A percentile compares a stretch with the other conserved stretches of the same genome.
Conservation (phyloP, 2,888 invertebrate species). For the Drosophila quinaria region DNA sequence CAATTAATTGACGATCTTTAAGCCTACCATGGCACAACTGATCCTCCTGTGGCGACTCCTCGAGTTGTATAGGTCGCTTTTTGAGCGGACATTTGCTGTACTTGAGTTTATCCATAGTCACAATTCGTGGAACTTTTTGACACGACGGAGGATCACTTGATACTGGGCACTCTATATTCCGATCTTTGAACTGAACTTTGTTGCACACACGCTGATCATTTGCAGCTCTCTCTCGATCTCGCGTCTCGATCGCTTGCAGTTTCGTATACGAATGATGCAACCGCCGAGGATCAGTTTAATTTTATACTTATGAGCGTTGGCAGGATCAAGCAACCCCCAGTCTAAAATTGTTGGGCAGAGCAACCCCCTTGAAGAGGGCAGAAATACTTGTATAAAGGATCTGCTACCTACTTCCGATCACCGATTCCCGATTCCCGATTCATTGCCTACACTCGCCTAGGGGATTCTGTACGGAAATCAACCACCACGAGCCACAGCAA, state of each 20-base stretch:
- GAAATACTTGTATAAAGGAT: conserved; percentile 38
- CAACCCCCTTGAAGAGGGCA: conserved; percentile 67
- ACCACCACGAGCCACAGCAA: conserved; percentile 74
- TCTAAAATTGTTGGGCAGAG: conserved; percentile 21
- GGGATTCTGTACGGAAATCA: conserved; percentile 64
- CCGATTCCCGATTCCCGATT: conserved; percentile 31
- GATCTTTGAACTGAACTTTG: conserved; percentile 30
- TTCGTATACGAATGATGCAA: conserved; percentile 83
- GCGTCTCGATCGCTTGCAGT: conserved; percentile 73
- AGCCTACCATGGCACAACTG: conserved; percentile 75
- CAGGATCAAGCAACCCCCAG: conserved; percentile 74
- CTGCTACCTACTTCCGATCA: conserved; percentile 77
- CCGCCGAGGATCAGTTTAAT: conserved; percentile 76
- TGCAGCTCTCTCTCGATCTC: conserved; percentile 47
- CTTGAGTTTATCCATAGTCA: conserved; percentile 83
- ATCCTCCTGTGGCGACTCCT: conserved; percentile 52
- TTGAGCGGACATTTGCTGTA: conserved; percentile 85
- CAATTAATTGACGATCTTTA: neutral
- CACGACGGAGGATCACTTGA: conserved; percentile 10
- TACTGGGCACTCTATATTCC: conserved; percentile 11
- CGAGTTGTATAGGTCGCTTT: conserved; percentile 83
- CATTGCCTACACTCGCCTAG: conserved; percentile 23
- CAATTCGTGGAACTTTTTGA: neutral
- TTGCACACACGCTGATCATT: conserved; percentile 57
- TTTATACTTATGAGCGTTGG: conserved; percentile 75